Percentiles rank a stretch among this genome's conserved stretches.
These are phyloP conservation scores for Lagodon rhomboides DNA, from an alignment of 2,797 vertebrate species.

Conservation along the genomic window DNA sequence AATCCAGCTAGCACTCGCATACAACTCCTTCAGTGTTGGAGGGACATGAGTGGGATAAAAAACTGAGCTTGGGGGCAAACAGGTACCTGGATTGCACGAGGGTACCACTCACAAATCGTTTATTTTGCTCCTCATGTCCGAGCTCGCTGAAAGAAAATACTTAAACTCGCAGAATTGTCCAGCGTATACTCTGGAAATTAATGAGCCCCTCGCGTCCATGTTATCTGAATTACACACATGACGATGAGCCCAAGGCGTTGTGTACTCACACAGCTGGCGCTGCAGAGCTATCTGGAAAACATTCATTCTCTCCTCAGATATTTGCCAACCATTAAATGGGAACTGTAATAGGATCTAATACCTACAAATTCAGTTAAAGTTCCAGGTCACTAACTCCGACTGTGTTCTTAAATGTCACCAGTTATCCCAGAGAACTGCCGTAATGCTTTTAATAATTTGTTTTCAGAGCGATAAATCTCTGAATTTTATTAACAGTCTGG, in stretches of 20 bases:
- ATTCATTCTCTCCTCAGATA: slow-evolving; percentile 33
- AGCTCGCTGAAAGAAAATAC: slow-evolving; percentile 5
- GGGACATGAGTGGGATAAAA: slow-evolving; percentile 16
- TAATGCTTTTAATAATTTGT: slow-evolving; percentile 53
- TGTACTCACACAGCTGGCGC: slow-evolving; percentile 40
- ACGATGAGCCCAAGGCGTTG: slow-evolving; percentile 40
- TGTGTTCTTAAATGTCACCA: slow-evolving; percentile 61
- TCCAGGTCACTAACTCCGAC: slow-evolving; percentile 41
- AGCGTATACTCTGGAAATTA: slow-evolving; percentile 29
- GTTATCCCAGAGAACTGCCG: slow-evolving; percentile 40
- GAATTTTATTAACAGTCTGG: slow-evolving; percentile 50
- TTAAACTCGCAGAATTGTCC: slow-evolving; percentile 6
- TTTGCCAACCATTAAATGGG: slow-evolving; percentile 47
- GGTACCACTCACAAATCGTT: not conserved
- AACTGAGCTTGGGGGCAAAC: slow-evolving; percentile 9
- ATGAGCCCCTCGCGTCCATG: slow-evolving; percentile 19
- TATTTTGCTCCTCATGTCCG: no score
- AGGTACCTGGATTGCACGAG: slow-evolving; percentile 9
- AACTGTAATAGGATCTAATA: slow-evolving; percentile 45
- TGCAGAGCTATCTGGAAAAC: slow-evolving; percentile 29
- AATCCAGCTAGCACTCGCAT: slow-evolving; percentile 47
- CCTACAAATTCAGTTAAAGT: slow-evolving; percentile 24
- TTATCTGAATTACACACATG: slow-evolving; percentile 54
- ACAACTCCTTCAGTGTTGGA: slow-evolving; percentile 35
- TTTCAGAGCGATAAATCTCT: slow-evolving; percentile 48